A percentile compares a stretch with the other conserved stretches of the same genome.
phyloP scores from a whole-genome alignment of 2,113 vertebrate species.

The Campylorhamphus procurvoides region DNA sequence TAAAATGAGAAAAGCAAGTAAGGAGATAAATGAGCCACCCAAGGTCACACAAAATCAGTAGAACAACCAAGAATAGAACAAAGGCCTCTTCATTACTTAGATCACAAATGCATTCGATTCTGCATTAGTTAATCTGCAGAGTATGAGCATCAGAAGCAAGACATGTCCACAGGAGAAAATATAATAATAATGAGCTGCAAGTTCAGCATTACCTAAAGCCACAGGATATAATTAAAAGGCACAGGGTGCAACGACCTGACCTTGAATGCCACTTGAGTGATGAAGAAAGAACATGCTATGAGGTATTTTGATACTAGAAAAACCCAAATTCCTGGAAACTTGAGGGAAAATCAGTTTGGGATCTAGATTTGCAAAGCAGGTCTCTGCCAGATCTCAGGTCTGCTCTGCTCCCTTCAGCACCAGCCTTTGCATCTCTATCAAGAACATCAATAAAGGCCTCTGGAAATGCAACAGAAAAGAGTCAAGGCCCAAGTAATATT shows the following conservation, averaged over 20 bases:
- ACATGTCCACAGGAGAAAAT: constrained; percentile 46
- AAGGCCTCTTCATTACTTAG: constrained; percentile 44
- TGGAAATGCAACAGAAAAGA: neutral
- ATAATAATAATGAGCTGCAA: constrained; percentile 29
- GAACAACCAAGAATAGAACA: constrained; percentile 59
- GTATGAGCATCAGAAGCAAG: constrained; percentile 13
- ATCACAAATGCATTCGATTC: constrained; percentile 45
- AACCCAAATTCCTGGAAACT: neutral
- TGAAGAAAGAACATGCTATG: neutral
- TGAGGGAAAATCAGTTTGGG: neutral
- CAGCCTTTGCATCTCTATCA: neutral
- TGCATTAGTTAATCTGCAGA: constrained; percentile 48
- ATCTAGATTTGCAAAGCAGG: neutral
- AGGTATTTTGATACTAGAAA: neutral
- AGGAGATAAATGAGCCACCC: constrained; percentile 8
- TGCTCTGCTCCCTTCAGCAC: neutral
- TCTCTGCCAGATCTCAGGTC: neutral
- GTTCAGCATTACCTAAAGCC: constrained; percentile 38
- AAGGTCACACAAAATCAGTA: constrained; percentile 47
- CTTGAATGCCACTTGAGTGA: neutral
- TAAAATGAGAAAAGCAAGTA: constrained; percentile 14
- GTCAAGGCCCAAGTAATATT: neutral
- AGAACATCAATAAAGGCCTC: neutral
- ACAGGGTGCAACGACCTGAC: neutral
- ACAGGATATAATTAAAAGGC: constrained; percentile 30